Evolutionary conservation across 2,888 invertebrate species (phyloP).

Genomic region (Ctena decussata): DNA sequence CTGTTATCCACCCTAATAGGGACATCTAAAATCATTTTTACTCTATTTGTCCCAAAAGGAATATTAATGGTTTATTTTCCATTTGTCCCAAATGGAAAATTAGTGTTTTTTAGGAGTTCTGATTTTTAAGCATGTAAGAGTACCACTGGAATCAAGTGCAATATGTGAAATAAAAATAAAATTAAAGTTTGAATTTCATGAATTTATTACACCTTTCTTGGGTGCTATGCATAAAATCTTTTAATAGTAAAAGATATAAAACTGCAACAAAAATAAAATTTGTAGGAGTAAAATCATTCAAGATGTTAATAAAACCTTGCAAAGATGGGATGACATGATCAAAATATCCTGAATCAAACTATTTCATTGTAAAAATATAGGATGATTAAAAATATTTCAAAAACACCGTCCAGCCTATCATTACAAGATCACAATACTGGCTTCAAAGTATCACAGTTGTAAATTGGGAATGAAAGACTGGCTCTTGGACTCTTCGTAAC

Average conservation of each 20-base stretch:
- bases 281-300: conserved; percentile 6
- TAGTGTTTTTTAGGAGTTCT: too few relatives aligned
- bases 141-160: too few relatives aligned
- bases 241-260: conserved; percentile 1
- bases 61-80: too few relatives aligned
- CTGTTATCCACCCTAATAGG: too few relatives aligned
- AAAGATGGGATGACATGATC: not conserved
- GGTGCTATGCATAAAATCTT: not conserved
- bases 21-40: too few relatives aligned
- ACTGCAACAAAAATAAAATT: conserved; percentile 12
- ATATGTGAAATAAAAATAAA: too few relatives aligned
- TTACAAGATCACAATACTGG: conserved; percentile 1
- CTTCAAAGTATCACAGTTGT: conserved; percentile 61
- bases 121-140: too few relatives aligned
- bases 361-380: not conserved
- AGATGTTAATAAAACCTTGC: not conserved
- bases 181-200: not conserved
- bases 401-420: not conserved
- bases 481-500: not conserved
- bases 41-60: too few relatives aligned
- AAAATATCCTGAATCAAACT: not conserved
- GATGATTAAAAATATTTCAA: conserved; percentile 12
- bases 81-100: too few relatives aligned
- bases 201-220: conserved; percentile 8
- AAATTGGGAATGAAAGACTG: conserved; percentile 61